Evolutionary conservation across 2,888 invertebrate genomes (phyloP), one percentile per base, ranked within the genome.

Genomic region (Leucophenga maculata): DNA sequence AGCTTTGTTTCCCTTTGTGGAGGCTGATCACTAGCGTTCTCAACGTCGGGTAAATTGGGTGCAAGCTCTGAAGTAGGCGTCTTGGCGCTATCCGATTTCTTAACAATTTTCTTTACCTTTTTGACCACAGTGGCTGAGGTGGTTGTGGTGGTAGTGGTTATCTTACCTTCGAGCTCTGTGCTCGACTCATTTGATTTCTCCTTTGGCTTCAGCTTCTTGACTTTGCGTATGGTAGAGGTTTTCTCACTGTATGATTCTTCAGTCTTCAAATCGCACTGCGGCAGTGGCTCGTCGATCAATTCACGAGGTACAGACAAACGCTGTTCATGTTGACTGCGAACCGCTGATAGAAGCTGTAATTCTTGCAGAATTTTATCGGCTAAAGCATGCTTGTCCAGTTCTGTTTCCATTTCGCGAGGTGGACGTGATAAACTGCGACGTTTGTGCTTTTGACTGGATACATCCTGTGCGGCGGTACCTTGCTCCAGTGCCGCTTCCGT

Each of bases 1-100:
- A 91, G 80, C 78, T 89, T 90, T 1, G 91, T 91, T 72, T 89
- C 90, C 67, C 81, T 88, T 48, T 86, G 77, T 13, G 8, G 8
- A 39, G 78, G 73, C 11, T 85, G 80, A 3, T 69, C 75, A 9
- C 26, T 4, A 14, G 73, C 11, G 48, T 77, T 78, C 0, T 54
- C 54, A 8, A 44, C 39, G 13, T 14, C 46, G 11, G 62, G 48
- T 39, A 72, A 39, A 18, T 16, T 50, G 68, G 26, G 69, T 69
- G 66, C 68, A 70, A 68, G 75, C 11, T 79, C 77, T 2, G 76
- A 72, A 0, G 48, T 14, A 0, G 73, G 50, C 31, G 75, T 71
- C 54, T 69, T 74, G 46, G 65, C 69, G 9, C 65, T 69, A 20
- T 83, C 77, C 11, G 82, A n/a, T 67, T 86, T 87, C 52, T 86